Evolutionary conservation across 2,888 invertebrate species (phyloP), one percentile per base, ranked within the genome.

Genomic region (Tuta absoluta): DNA sequence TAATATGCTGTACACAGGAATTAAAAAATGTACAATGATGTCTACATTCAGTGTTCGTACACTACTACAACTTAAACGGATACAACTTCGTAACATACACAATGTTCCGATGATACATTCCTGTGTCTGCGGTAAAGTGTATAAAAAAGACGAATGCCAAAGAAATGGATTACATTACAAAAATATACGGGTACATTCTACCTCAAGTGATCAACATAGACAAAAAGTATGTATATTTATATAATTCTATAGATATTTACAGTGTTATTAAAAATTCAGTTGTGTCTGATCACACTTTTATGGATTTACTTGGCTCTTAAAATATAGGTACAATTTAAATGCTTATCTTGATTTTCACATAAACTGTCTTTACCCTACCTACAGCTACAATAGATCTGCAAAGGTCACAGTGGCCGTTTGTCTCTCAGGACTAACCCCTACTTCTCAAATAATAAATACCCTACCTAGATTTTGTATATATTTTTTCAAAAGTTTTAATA

Each of bases 131-230:
- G 72, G 77, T 0, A 74, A 76, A 58, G 10, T 77, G 11, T 77
- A 77, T 72, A 63, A 71, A 63, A 75, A 76, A 66, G 21, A 37
- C 4, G 72, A 72, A 57, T 51, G 65, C 63, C 68, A 71, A 62
- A 72, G 65, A 71, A 53, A 71, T 48, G 64, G 69, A 49, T 57
- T 68, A 4, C 60, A 48, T 14, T 51, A 63, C 21, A 66, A 63
- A n/a, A 70, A 70, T 66, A 48, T 72, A 14, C 75, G 89, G 65
- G 75, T 82, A 7, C 82, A 89, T 66, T 89, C 90, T 0, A 87
- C 89, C 0, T 85, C 87, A 33, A 87, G 86, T 17, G 90, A 91
- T 67, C 87, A 86, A 62, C 87, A 85, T 75, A 82, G 89, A 75
- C 91, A 91, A 71, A 91, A 89, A 67, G 87, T 81, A 1, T 11